Evolutionary conservation across 2,888 invertebrate species (phyloP), one percentile per base, ranked within the genome.

Genomic region (Euproctis similis): DNA sequence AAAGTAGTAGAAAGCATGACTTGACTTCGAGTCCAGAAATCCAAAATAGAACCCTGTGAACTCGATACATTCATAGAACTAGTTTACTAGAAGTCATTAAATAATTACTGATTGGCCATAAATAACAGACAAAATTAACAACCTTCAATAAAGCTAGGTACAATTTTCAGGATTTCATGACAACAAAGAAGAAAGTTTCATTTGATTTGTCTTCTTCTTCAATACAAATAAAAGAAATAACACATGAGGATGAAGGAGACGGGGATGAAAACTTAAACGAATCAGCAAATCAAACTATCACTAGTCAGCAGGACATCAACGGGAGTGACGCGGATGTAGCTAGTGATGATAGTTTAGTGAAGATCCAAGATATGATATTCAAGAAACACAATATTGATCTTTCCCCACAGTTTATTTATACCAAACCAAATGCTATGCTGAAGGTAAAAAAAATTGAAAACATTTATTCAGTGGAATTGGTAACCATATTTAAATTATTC

Each of bases 351-450:
- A 65, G 63, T 24, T 70, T 55, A 25, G 44, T 36, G 8, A 65
- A 59, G 34, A 67, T 73, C 6, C 67, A 69, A 50, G 68, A 76
- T 19, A 70, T 69, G 57, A 57, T 75, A 27, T 31, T 75, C 8
- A 76, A 67, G 37, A 62, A 73, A 46, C 71, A 71, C 35, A 69
- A 78, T 33, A 55, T 82, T 25, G 69, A 77, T 42, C 48, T 59
- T 9, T 77, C 80, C 2, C 81, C 81, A 3, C 62, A 70, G 42
- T 81, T 81, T 58, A 61, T 68, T 8, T 82, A 80, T 44, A 50
- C 61, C 7, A 78, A 71, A 38, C 71, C 70, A 26, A 51, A 34
- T 21, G 34, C 44, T 2, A 33, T 57, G 26, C 49, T 52, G 51
- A 51, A 60, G 26, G 18, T 33, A 7, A 8, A 25, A 26, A 2